A percentile compares a stretch with the other conserved stretches of the same genome.
Evolutionary conservation across 2,888 invertebrate genomes (phyloP).

Genomic region (Harpalus rubripes): DNA sequence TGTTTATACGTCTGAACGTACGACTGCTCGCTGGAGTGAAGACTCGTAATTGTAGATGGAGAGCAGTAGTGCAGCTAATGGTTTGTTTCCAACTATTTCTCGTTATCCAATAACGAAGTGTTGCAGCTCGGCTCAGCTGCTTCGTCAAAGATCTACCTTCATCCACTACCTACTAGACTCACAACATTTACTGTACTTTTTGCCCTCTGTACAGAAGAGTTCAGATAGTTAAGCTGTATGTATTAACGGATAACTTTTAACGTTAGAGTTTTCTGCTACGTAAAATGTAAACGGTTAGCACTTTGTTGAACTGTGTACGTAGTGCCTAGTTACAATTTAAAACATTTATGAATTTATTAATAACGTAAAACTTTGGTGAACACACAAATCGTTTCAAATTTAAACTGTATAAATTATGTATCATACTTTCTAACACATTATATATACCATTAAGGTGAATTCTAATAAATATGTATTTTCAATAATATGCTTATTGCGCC

Average conservation of each 20-base stretch:
- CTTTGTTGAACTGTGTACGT: background rate
- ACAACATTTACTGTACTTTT: background rate
- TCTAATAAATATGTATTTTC: background rate
- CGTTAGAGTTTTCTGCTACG: background rate
- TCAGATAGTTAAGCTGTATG: background rate
- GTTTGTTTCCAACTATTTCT: slow-evolving; percentile 48
- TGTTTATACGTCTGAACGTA: background rate
- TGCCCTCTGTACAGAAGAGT: background rate
- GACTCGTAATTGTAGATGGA: background rate
- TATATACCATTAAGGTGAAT: no score
- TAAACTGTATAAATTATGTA: no score
- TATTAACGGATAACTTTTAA: slow-evolving; percentile 5
- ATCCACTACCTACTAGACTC: background rate
- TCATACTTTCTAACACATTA: background rate
- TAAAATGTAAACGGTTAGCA: background rate
- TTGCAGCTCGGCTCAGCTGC: background rate
- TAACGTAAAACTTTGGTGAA: no score
- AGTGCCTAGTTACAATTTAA: background rate
- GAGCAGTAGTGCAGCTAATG: slow-evolving; percentile 27
- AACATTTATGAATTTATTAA: background rate
- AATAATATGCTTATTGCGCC: background rate
- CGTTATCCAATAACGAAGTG: slow-evolving; percentile 36
- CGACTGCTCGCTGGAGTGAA: background rate
- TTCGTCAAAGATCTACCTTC: slow-evolving; percentile 32
- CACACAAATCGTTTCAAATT: no score